Conservation (phyloP, 2,113 vertebrate genomes). For the Pterocles burchelli region DNA sequence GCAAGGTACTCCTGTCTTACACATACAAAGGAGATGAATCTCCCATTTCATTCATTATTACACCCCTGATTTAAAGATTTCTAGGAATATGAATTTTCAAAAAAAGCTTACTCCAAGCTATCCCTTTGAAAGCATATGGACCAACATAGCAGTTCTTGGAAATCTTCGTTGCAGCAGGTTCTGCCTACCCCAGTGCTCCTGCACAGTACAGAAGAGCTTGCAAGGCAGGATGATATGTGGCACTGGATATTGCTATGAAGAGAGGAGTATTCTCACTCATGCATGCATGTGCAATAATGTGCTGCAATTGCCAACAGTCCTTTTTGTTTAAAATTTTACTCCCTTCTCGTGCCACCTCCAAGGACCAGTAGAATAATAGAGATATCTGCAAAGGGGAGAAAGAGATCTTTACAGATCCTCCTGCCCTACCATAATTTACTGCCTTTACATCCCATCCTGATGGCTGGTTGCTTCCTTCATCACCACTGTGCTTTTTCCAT, state of each 20-base stretch:
- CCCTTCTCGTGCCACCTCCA: neutral
- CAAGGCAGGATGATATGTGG: neutral
- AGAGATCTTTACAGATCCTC: constrained; percentile 1
- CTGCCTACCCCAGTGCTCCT: neutral
- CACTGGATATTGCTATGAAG: neutral
- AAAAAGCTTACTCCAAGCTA: neutral
- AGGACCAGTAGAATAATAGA: constrained; percentile 33
- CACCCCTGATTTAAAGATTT: neutral
- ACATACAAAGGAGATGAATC: neutral
- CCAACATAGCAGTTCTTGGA: neutral
- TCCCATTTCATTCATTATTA: neutral
- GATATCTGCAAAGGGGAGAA: constrained; percentile 5
- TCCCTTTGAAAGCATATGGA: neutral
- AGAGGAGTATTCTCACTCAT: neutral
- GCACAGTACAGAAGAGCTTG: rapidly evolving
- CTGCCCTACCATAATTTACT: neutral
- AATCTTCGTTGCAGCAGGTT: neutral
- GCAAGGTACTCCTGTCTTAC: neutral
- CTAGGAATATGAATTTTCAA: neutral
- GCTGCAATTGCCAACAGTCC: neutral
- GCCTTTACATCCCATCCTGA: constrained; percentile 30
- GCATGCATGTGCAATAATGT: neutral
- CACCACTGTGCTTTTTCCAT: constrained; percentile 51
- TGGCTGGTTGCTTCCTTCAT: constrained; percentile 13
- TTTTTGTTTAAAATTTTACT: neutral